Evolutionary conservation across 2,113 vertebrate species (phyloP), one percentile per base, ranked within the genome.

Genomic region (Oreocharis arfaki): DNA sequence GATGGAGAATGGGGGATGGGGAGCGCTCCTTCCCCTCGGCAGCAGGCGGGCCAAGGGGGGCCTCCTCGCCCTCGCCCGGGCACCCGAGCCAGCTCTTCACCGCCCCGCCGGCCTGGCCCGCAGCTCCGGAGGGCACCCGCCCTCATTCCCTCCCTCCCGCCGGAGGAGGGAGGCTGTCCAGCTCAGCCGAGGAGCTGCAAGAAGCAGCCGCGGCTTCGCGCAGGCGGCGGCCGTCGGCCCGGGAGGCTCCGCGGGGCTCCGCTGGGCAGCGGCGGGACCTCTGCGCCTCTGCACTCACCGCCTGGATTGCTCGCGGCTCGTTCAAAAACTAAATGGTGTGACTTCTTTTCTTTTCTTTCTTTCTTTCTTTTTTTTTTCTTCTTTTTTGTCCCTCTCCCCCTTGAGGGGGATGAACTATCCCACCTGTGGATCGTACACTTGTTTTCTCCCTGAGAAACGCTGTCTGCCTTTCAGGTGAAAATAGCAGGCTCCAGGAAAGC

Each of bases 401-500:
- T 30, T 11, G 14, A 76, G 78, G 76, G 80, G 49, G 47, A 95
- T 59, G 24, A 80, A 70, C 60, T 59, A 9, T 86, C 87, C 92
- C 92, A 95, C 93, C 90, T 94, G 93, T 96, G 83, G 95, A 94
- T 95, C 10, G 9, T 39, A 60, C 88, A 86, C 33, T 90, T 95
- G 59, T 81, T 93, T 56, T 94, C 47, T 35, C 50, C 73, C 88
- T 77, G 65, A 91, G 90, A 83, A 96, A 63, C n/a, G 5, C 26
- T 39, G 68, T 52, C 67, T 61, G 39, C 39, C 76, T 84, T 89
- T 86, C 85, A 78, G 90, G 80, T 78, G 90, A 89, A 90, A 94
- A 89, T 79, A 93, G 27, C 22, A 79, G 74, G 39, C 87, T 93
- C 28, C 46, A 6, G 57, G 50, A 91, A 83, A 76, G 14, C 57